Conservation (phyloP, 1,140 invertebrate species). For the Galendromus occidentalis region DNA sequence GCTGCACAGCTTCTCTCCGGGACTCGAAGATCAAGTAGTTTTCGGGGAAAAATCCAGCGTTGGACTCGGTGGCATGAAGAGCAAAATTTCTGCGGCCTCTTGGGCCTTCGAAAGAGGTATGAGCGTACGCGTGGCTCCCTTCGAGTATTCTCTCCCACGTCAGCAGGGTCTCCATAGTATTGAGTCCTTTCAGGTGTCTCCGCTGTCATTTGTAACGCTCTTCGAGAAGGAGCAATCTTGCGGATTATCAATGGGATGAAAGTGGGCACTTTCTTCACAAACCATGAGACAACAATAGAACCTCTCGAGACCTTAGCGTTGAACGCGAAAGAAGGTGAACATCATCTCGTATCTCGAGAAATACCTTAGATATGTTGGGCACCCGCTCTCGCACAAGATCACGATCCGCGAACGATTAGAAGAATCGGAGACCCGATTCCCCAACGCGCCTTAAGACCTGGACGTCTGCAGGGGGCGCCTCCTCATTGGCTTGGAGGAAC, state of each 20-base stretch:
- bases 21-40: slow-evolving; percentile 40
- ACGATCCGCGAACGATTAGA: too few species aligned
- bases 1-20: slow-evolving; percentile 58
- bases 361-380: too few species aligned
- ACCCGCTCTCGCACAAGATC: too few species aligned
- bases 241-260: slow-evolving; percentile 76
- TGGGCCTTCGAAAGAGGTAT: slow-evolving; percentile 85
- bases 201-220: slow-evolving; percentile 94
- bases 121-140: too few species aligned
- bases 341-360: too few species aligned
- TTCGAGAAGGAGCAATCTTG: slow-evolving; percentile 77
- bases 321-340: slow-evolving; percentile 34
- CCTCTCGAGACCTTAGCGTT: slow-evolving; percentile 70
- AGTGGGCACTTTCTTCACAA: slow-evolving; percentile 93
- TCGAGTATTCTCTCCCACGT: too few species aligned
- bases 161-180: too few species aligned
- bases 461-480: too few species aligned
- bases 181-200: slow-evolving; percentile 36
- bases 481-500: too few species aligned
- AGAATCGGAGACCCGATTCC: too few species aligned
- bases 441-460: too few species aligned
- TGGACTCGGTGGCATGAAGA: slow-evolving; percentile 93
- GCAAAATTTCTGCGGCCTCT: slow-evolving; percentile 75
- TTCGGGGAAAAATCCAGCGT: slow-evolving; percentile 87
- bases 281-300: slow-evolving; percentile 40